Conservation (phyloP, 2,797 vertebrate genomes). For the Crenichthys baileyi region DNA sequence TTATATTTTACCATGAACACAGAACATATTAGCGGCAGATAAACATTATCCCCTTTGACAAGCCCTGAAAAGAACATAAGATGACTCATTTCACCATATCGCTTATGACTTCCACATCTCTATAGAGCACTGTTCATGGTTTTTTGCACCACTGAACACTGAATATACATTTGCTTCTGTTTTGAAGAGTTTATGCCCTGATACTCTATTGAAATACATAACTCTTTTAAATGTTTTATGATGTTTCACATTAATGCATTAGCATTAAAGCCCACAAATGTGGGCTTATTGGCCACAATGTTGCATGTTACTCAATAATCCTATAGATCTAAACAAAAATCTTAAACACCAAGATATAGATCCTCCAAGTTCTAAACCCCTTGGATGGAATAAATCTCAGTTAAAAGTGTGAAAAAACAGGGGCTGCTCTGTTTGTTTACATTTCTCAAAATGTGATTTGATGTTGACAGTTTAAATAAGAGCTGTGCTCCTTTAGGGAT, state of each 20-base stretch:
- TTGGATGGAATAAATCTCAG: neutral
- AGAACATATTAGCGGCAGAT: neutral
- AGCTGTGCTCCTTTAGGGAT: no score
- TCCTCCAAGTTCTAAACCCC: neutral
- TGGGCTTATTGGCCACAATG: neutral
- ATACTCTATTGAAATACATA: neutral
- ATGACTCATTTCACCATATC: conserved; percentile 6
- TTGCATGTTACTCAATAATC: neutral
- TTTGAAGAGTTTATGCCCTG: neutral
- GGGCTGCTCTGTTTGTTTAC: no score
- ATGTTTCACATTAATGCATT: neutral
- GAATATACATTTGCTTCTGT: neutral
- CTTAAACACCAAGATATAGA: neutral
- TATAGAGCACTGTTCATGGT: neutral
- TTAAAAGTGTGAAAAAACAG: neutral
- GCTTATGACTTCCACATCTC: conserved; percentile 10
- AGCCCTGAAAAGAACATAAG: neutral
- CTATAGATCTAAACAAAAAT: neutral
- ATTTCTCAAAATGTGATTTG: no score
- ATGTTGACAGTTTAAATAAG: no score
- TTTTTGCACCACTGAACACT: neutral
- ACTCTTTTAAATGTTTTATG: neutral
- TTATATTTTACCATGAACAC: conserved; percentile 2
- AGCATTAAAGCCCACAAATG: neutral
- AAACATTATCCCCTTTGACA: conserved; percentile 6